These are phyloP conservation scores for Schlechtendalia chinensis DNA, from an alignment of 1,140 invertebrate genomes.

Conservation along the genomic window DNA sequence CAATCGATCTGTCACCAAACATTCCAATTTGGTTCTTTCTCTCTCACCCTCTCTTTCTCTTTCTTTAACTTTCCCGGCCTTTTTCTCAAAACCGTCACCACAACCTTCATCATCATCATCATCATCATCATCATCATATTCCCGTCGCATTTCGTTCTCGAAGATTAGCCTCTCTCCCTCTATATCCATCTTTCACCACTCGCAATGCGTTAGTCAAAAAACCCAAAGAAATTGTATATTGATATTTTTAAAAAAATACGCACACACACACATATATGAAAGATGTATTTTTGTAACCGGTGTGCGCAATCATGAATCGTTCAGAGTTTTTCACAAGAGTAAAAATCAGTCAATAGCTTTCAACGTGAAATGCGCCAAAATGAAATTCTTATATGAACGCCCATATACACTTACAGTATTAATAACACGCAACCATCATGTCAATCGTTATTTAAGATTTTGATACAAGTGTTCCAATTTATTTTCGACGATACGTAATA, in stretches of 20 bases:
- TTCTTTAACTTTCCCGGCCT: no score
- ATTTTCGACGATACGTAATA: neutral
- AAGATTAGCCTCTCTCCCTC: neutral
- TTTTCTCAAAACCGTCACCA: no score
- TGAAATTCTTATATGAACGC: neutral
- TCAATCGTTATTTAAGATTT: neutral
- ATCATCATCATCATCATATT: neutral
- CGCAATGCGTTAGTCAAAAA: slow-evolving; percentile 6
- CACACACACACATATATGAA: neutral
- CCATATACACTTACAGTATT: neutral
- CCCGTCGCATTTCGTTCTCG: neutral
- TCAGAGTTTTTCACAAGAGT: neutral
- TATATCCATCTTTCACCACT: neutral
- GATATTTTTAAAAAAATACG: neutral
- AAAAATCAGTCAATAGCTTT: neutral
- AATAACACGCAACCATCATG: neutral
- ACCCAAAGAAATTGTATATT: slow-evolving; percentile 13
- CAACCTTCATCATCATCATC: neutral
- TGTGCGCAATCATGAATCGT: slow-evolving; percentile 23
- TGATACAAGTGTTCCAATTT: neutral
- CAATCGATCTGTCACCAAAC: slow-evolving; percentile 45
- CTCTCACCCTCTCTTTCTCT: neutral
- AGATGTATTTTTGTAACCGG: neutral
- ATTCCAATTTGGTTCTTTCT: slow-evolving; percentile 7
- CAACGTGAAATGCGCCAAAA: neutral